Percentiles rank a stretch among this genome's conserved stretches.
Evolutionary conservation across 2,797 vertebrate species (phyloP).

Genomic region (Smutsia gigantea): DNA sequence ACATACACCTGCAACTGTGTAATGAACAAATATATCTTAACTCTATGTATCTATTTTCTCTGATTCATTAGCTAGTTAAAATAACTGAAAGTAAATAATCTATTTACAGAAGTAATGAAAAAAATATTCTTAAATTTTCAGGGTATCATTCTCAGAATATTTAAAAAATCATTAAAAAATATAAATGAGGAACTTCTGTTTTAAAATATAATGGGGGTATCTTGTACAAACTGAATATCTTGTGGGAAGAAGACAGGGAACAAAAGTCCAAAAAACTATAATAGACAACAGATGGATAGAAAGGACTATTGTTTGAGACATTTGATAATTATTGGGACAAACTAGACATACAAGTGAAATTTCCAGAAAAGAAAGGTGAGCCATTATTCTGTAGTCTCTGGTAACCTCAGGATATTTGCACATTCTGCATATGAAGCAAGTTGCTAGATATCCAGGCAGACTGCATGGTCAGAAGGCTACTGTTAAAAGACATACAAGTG

Average conservation of each 20-base stretch:
- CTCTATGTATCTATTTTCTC: not conserved
- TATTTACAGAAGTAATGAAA: not conserved
- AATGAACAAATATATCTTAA: not conserved
- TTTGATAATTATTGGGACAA: not conserved
- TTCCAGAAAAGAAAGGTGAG: not conserved
- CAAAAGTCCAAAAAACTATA: not conserved
- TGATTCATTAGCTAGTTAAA: not conserved
- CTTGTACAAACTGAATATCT: not conserved
- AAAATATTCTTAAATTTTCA: not conserved
- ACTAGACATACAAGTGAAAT: not conserved
- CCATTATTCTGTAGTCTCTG: not conserved
- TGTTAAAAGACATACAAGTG: not conserved
- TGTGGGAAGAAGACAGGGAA: not conserved
- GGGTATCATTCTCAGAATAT: not conserved
- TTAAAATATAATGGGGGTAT: not conserved
- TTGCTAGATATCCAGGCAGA: not conserved
- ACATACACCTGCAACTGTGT: not conserved
- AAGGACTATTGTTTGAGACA: not conserved
- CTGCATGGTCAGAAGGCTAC: not conserved
- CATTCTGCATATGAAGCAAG: not conserved
- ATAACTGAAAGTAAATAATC: not conserved
- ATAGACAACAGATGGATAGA: not conserved
- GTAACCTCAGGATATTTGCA: not conserved
- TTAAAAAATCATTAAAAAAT: not conserved
- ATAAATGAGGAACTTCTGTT: not conserved